Evolutionary conservation across 2,113 vertebrate species (phyloP).

Genomic region (Typhlomys cinereus): DNA sequence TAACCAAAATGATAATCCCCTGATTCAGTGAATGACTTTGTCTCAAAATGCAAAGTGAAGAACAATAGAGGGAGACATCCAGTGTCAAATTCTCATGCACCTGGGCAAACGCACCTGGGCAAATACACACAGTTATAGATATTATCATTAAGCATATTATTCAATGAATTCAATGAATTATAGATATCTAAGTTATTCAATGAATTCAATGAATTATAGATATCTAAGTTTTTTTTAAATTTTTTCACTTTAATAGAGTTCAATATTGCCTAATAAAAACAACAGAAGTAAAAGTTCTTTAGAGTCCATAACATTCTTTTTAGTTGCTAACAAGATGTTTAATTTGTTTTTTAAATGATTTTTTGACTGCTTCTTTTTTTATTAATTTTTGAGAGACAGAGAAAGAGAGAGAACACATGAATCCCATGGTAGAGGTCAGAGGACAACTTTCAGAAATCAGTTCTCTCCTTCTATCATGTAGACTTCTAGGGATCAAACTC

Average conservation of each 20-base stretch:
- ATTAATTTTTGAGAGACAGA: no score
- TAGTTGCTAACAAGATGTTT: no score
- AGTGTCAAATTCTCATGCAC: neutral
- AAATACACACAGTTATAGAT: neutral
- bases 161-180: neutral
- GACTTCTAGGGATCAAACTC: neutral
- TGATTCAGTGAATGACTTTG: neutral
- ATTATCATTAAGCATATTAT: neutral
- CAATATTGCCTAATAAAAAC: neutral
- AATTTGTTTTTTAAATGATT: neutral
- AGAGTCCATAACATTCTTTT: neutral
- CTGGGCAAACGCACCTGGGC: no score
- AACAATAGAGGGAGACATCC: neutral
- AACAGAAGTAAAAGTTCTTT: slow-evolving; percentile 24
- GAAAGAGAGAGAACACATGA: no score
- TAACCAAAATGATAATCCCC: neutral
- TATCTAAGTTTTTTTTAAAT: neutral
- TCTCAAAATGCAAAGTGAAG: neutral
- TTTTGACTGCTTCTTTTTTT: neutral
- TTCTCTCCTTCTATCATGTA: no score
- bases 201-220: neutral
- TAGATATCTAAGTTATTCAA: neutral
- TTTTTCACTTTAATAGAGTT: neutral
- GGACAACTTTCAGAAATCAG: no score
- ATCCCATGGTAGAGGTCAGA: no score